A percentile compares a stretch with the other conserved stretches of the same genome.
phyloP scores from a whole-genome alignment of 1,140 invertebrate species.

The Hylaeus volcanicus region DNA sequence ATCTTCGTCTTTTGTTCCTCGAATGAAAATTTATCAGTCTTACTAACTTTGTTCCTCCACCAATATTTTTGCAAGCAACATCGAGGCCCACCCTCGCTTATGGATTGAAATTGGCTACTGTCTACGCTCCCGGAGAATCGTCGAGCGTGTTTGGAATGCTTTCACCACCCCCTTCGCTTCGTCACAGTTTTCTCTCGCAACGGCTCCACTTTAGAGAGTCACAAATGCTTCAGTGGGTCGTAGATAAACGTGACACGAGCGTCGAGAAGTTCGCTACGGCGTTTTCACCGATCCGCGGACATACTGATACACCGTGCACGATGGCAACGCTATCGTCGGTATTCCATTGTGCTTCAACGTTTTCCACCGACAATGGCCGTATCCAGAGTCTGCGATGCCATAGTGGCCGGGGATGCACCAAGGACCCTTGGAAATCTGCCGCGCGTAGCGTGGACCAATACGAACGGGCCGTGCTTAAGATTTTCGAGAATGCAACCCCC shows the following conservation, averaged over 20 bases:
- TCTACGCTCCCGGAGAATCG: not conserved
- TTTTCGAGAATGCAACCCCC: constrained; percentile 26
- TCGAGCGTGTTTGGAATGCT: not conserved
- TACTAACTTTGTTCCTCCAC: not conserved
- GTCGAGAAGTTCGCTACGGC: constrained; percentile 1
- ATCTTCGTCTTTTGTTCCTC: not conserved
- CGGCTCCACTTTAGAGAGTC: not conserved
- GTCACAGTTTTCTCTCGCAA: not conserved
- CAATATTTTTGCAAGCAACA: not conserved
- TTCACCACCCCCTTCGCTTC: not conserved
- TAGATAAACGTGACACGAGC: constrained; percentile 12
- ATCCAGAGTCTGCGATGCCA: not conserved
- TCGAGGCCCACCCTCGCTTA: too few species aligned
- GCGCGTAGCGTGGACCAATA: not conserved
- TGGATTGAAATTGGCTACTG: not conserved
- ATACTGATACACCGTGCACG: constrained; percentile 10
- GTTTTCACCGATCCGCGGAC: constrained; percentile 14
- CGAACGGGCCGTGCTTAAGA: constrained; percentile 9
- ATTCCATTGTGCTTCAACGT: constrained; percentile 27
- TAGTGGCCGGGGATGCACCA: not conserved
- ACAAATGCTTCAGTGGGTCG: not conserved
- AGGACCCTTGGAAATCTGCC: not conserved
- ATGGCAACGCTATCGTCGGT: constrained; percentile 14
- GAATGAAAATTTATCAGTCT: not conserved
- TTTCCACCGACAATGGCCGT: constrained; percentile 30